A percentile compares a stretch with the other conserved stretches of the same genome.
Evolutionary conservation across 2,113 vertebrate genomes (phyloP).

Genomic region (Cyrtonyx montezumae): DNA sequence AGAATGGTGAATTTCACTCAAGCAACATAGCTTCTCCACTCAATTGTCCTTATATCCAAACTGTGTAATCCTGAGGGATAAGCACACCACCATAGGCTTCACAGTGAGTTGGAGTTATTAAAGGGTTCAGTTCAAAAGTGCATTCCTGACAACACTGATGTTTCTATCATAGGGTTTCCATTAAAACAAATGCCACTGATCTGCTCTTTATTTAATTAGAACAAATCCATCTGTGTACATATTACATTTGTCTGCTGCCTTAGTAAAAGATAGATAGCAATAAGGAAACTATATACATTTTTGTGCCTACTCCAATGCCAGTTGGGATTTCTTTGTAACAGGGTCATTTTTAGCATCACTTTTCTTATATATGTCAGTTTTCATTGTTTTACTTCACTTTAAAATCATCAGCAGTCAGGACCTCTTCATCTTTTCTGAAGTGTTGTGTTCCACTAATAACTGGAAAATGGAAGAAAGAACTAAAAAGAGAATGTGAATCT

Average conservation of each 20-base stretch:
- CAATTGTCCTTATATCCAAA: too few relatives aligned
- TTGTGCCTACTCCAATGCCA: neutral
- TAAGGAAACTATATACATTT: neutral
- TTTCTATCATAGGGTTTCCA: neutral
- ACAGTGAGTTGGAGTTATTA: neutral
- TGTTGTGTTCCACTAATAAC: accelerated
- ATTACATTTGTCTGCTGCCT: neutral
- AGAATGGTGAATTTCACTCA: neutral
- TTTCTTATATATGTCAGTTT: neutral
- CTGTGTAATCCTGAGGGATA: neutral
- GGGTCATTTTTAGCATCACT: neutral
- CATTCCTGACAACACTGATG: neutral
- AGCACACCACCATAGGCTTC: neutral
- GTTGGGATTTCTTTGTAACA: neutral
- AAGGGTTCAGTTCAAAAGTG: neutral
- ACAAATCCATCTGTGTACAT: neutral
- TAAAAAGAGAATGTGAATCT: neutral
- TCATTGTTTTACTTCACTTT: neutral
- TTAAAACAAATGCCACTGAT: neutral
- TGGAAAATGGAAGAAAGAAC: neutral
- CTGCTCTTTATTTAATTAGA: neutral
- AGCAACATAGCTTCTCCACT: neutral
- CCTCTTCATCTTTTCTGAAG: neutral
- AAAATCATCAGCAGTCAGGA: neutral
- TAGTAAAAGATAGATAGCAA: neutral